Base-by-base conservation (phyloP, 2,888 invertebrate species). In the Tortrix viridana region DNA sequence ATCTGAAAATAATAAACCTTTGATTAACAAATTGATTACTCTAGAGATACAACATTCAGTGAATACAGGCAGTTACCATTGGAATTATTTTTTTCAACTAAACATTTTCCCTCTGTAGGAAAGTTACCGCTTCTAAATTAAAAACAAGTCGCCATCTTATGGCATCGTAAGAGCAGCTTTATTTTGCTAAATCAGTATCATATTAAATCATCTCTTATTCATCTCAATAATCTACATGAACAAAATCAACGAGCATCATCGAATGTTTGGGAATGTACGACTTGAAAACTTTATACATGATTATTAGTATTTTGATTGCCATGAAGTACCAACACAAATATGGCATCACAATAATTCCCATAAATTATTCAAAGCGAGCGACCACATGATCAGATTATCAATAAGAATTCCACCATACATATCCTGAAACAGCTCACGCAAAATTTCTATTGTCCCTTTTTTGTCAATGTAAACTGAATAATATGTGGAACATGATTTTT, bases 401-500 rank as follows among this genome's bases (percentile, higher is more conserved):
- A 26, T 26, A 20, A 14, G n/a, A n/a, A 23, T 7, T n/a, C 14
- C 22, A 48, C 14, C 22, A 48, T 48, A 14, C 22, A 22, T 22
- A 23, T 48, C 23, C 23, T 23, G 48, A 48, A n/a, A 22, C n/a
- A 48, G 23, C 23, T 48, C 48, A 22, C 12, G 48, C 23, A 48
- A 22, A 23, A n/a, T 48, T 48, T 48, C n/a, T 14, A 12, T 48
- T 12, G 22, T 48, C 23, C 48, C 48, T 48, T 14, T 48, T 48
- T 22, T 22, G n/a, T 23, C 23, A 23, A 48, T 23, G 23, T 48
- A 23, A 23, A 48, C 48, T 3, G 48, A 48, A 48, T 23, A 23
- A 48, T 48, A 48, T 48, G 48, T n/a, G 22, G n/a, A 48, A 23
- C 4, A 48, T 48, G 48, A 48, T 22, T 23, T 48, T 16, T 48